Conservation (phyloP, 2,113 vertebrate genomes). For the Phocoena sinus region DNA sequence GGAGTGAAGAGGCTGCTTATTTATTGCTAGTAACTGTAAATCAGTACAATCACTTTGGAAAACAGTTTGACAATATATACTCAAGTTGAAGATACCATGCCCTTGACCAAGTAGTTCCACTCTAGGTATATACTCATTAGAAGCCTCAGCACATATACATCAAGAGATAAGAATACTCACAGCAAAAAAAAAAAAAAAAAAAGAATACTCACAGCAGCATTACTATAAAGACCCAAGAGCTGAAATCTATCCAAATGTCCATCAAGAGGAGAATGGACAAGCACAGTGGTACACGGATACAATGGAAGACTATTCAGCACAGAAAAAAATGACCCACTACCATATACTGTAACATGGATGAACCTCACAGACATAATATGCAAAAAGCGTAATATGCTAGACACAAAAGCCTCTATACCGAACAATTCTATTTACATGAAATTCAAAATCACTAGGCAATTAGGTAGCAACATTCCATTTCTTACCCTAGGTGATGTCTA, state of each 20-base stretch:
- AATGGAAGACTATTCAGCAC: background rate
- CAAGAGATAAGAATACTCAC: background rate
- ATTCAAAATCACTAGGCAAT: background rate
- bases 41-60: background rate
- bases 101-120: background rate
- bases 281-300: background rate
- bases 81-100: background rate
- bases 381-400: background rate
- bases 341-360: background rate
- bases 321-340: background rate
- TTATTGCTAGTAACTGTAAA: background rate
- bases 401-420: background rate
- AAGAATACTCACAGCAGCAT: background rate
- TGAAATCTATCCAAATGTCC: background rate
- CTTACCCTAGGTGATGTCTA: background rate
- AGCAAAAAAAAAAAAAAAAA: too few relatives aligned
- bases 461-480: background rate
- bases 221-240: background rate
- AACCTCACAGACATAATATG: background rate
- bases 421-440: background rate
- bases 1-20: background rate
- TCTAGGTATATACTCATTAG: background rate
- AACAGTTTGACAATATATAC: background rate
- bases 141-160: background rate
- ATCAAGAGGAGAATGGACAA: background rate